These are phyloP conservation scores for Drosophila anomalata DNA, from an alignment of 2,888 invertebrate species.

Conservation along the genomic window DNA sequence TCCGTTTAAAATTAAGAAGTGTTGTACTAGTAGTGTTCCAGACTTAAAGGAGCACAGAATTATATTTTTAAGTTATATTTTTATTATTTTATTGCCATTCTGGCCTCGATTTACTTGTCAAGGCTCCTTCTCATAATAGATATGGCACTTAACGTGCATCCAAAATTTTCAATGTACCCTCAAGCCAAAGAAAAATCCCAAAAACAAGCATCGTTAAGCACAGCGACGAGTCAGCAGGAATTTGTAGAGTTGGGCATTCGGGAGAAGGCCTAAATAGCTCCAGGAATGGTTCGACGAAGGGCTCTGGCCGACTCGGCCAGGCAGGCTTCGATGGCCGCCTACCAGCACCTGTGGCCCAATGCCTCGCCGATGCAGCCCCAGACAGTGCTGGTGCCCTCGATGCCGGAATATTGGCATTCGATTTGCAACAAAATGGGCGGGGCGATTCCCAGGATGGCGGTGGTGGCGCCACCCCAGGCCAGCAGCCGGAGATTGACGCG, in stretches of 20 bases:
- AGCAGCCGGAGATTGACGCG: slow-evolving; percentile 44
- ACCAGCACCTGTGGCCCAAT: slow-evolving; percentile 24
- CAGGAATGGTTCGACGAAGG: slow-evolving; percentile 52
- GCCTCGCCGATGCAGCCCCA: neutral
- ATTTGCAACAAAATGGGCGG: slow-evolving; percentile 44
- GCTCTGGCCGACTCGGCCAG: slow-evolving; percentile 29
- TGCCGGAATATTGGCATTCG: slow-evolving; percentile 29
- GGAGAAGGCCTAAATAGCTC: neutral
- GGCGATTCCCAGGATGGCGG: slow-evolving; percentile 35
- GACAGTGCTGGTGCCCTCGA: neutral
- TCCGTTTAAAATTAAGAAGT: too few species aligned
- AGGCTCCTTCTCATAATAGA: slow-evolving; percentile 18
- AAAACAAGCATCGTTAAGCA: slow-evolving; percentile 8
- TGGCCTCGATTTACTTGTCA: slow-evolving; percentile 49
- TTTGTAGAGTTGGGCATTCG: neutral
- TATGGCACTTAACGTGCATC: slow-evolving; percentile 41
- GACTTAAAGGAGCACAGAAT: too few species aligned
- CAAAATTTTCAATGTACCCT: slow-evolving; percentile 59
- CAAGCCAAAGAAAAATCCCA: slow-evolving; percentile 12
- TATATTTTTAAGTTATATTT: too few species aligned
- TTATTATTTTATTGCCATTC: too few species aligned
- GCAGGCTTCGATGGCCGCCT: slow-evolving; percentile 37
- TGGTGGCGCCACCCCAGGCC: slow-evolving; percentile 24
- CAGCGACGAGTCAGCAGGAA: slow-evolving; percentile 5
- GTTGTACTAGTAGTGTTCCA: too few species aligned